A percentile compares a stretch with the other conserved stretches of the same genome.
Conservation (phyloP, 2,113 vertebrate species). For the Fregetta grallaria region DNA sequence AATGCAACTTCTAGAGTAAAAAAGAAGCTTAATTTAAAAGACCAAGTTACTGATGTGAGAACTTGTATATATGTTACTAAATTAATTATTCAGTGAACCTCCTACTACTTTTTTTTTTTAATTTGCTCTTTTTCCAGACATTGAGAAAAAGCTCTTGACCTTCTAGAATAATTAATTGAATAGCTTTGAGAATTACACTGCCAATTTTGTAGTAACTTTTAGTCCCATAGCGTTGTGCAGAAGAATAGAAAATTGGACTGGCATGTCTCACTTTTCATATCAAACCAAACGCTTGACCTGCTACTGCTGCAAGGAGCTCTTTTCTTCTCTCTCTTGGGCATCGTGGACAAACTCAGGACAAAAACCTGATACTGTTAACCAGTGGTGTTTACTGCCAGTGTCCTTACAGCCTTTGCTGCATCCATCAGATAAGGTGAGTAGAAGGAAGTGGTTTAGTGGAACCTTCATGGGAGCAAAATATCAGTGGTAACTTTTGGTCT, state of each 20-base stretch:
- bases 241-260: not conserved
- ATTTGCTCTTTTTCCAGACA: not conserved
- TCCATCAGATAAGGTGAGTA: rapidly evolving
- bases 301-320: not conserved
- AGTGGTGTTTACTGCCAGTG: not conserved
- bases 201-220: not conserved
- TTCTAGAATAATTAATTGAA: constrained; percentile 9
- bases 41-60: not conserved
- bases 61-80: not conserved
- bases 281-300: not conserved
- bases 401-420: not conserved
- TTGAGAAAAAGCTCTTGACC: not conserved
- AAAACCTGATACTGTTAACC: not conserved
- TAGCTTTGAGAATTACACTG: not conserved
- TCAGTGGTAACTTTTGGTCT: not conserved
- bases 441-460: not conserved
- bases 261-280: not conserved
- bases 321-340: not conserved
- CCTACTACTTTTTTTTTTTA: not conserved
- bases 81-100: constrained; percentile 6
- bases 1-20: not conserved
- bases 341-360: not conserved
- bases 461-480: rapidly evolving
- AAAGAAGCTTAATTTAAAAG: not conserved
- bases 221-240: not conserved